Base-by-base conservation (phyloP, 2,113 vertebrate species). In the Callopanchax toddi region DNA sequence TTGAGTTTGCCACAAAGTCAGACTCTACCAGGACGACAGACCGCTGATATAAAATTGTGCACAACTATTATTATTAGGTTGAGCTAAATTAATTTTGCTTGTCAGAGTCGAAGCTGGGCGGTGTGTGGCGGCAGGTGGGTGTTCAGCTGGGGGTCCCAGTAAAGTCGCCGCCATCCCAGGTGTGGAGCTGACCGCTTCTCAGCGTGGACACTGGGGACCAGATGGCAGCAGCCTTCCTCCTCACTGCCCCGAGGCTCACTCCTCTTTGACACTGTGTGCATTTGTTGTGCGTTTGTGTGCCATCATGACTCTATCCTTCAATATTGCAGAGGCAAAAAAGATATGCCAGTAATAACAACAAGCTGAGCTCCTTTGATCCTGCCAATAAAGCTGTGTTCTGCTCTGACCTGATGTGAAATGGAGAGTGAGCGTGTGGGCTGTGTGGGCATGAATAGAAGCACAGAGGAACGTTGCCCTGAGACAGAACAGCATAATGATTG, bases 191-290 rank as follows among this genome's bases (percentile, higher is more conserved):
- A 73, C 53, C 52, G 77, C 34, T 67, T 71, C 89, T 49, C 87
- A 88, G 87, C 81, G 17, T 70, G 86, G 72, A 45, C 58, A 37
- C 74, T 15, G 69, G 78, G 60, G 71, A 82, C 75, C 89, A 90
- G 84, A 88, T 88, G 87, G 87, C 74, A 65, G 48, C 17, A 39
- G 53, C 40, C 29, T 23, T 44, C 52, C 66, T 64, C 65, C 68
- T 48, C 63, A 29, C 66, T 37, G 83, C 85, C 29, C 29, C 80
- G 44, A 54, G 79, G 80, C 78, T 44, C 43, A 46, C 45, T 73
- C 64, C 67, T 70, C 71, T 60, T 58, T 40, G 44, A 73, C 60
- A 32, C 70, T 70, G 81, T 73, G 64, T 58, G 58, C 20, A 17
- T 78, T 42, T 73, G 69, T 11, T 74, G 53, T 44, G 37, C 68